Percentiles rank a stretch among this genome's conserved stretches.
Conservation (phyloP, 2,797 vertebrate species). For the Kryptopterus vitreolus region DNA sequence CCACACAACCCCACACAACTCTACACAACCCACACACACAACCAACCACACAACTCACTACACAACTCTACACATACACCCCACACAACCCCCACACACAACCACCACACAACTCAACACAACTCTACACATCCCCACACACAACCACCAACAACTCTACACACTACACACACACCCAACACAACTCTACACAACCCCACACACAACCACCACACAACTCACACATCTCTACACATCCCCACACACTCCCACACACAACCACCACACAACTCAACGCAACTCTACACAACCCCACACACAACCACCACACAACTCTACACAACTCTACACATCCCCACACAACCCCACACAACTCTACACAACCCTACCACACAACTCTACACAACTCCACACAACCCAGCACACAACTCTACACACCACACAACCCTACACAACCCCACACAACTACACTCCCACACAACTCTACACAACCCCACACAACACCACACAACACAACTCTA, state of each 20-base stretch:
- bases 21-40: neutral
- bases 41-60: too few species aligned
- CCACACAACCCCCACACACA: neutral
- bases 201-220: neutral
- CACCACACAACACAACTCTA: neutral
- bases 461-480: too few species aligned
- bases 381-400: neutral
- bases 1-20: neutral
- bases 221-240: neutral
- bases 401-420: neutral
- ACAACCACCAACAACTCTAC: neutral
- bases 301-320: neutral
- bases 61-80: too few species aligned
- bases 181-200: neutral
- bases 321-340: neutral
- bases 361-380: neutral
- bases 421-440: neutral
- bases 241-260: neutral
- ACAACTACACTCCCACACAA: neutral
- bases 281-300: neutral
- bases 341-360: neutral
- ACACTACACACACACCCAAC: neutral
- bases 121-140: neutral
- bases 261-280: neutral
- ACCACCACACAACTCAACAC: neutral